Evolutionary conservation across 1,140 invertebrate genomes (phyloP).

Genomic region (Drosophila lini): DNA sequence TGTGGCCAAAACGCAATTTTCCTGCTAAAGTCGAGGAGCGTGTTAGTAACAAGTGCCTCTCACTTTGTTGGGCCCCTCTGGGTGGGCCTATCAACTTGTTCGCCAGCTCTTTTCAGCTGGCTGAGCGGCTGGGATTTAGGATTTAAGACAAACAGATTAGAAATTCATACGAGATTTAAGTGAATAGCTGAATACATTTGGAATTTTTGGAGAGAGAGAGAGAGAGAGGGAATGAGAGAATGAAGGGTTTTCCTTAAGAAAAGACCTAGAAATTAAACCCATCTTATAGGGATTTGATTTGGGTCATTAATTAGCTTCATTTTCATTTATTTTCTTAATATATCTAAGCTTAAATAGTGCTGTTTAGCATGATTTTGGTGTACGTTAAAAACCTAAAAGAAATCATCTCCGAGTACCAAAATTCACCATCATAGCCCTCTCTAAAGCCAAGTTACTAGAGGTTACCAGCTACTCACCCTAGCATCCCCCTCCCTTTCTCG

Average conservation of each 20-base stretch:
- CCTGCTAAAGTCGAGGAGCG: constrained; percentile 22
- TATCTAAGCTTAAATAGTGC: not conserved
- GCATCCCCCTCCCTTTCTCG: not conserved
- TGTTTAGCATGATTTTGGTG: not conserved
- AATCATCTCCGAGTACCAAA: not conserved
- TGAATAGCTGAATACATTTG: constrained; percentile 28
- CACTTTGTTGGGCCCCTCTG: constrained; percentile 33
- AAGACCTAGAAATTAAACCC: too few relatives aligned
- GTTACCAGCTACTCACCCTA: not conserved
- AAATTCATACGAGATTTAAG: constrained; percentile 43
- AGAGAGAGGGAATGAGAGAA: too few relatives aligned
- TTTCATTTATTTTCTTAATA: not conserved
- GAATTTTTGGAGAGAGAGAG: constrained; percentile 1
- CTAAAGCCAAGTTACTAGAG: constrained; percentile 12
- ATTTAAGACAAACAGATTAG: constrained; percentile 49
- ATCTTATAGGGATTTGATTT: not conserved
- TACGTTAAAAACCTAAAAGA: not conserved
- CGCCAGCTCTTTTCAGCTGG: constrained; percentile 12
- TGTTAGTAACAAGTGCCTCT: constrained; percentile 54
- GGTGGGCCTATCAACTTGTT: constrained; percentile 37
- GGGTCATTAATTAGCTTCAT: not conserved
- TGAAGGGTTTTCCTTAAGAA: not conserved
- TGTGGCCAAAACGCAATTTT: constrained; percentile 50
- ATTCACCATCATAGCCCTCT: not conserved
- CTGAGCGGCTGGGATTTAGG: not conserved